These are phyloP conservation scores for Porites rus DNA, from an alignment of 92 coral and sea anemone genomes.

Conservation along the genomic window DNA sequence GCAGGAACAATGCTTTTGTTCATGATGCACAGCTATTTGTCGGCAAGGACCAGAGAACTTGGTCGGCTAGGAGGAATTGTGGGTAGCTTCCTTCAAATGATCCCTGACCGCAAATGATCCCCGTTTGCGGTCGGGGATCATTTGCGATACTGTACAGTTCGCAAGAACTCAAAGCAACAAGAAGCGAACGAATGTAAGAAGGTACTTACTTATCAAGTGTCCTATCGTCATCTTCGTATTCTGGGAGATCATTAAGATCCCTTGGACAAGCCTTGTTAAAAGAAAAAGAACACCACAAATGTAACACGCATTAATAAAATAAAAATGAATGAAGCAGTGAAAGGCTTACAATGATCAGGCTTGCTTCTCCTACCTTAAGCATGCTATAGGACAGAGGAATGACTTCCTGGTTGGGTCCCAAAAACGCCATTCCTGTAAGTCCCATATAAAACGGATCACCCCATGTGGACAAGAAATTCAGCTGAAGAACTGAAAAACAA, in stretches of 20 bases:
- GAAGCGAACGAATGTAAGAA: background rate
- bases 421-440: conserved; percentile 87
- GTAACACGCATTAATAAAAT: background rate
- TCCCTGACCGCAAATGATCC: too few relatives aligned
- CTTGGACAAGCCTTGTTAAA: conserved; percentile 83
- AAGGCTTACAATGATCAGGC: background rate
- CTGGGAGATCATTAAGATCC: conserved; percentile 93
- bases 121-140: too few relatives aligned
- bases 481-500: conserved; percentile 73
- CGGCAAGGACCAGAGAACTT: background rate
- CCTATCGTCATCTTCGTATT: conserved; percentile 94
- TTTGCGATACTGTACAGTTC: too few relatives aligned
- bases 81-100: too few relatives aligned
- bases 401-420: conserved; percentile 68
- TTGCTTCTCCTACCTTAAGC: conserved; percentile 73
- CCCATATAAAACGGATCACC: conserved; percentile 95
- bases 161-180: too few relatives aligned
- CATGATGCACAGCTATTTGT: background rate
- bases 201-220: conserved; percentile 93
- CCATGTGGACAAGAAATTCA: conserved; percentile 91
- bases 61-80: too few relatives aligned
- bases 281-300: background rate
- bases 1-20: too few relatives aligned
- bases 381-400: conserved; percentile 76
- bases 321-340: background rate